Evolutionary conservation across 2,113 vertebrate genomes (phyloP).

Genomic region (Micronisus gabar): DNA sequence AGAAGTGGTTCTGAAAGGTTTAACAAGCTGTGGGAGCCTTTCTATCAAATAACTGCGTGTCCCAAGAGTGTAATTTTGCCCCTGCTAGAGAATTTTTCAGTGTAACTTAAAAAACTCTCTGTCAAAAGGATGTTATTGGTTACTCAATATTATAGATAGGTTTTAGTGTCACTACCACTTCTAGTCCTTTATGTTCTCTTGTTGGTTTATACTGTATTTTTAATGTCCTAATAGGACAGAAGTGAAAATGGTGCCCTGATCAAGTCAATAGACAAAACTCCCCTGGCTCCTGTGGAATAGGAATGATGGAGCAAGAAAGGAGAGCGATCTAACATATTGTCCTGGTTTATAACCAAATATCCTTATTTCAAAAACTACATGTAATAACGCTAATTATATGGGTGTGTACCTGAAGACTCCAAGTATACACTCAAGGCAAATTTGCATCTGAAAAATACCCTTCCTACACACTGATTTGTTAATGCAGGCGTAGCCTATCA

Average conservation of each 20-base stretch:
- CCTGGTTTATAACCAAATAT: background rate
- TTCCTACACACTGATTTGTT: background rate
- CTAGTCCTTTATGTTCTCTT: background rate
- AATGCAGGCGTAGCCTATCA: background rate
- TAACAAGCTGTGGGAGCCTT: conserved; percentile 5
- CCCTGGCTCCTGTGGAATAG: background rate
- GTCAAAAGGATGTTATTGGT: background rate
- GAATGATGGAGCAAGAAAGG: background rate
- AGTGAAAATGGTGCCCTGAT: background rate
- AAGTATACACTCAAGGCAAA: background rate
- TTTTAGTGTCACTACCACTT: background rate
- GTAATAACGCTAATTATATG: background rate
- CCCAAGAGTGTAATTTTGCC: background rate
- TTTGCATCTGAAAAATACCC: background rate
- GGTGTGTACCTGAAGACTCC: background rate
- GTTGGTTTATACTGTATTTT: background rate
- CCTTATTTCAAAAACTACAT: background rate
- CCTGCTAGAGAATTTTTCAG: background rate
- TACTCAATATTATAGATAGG: background rate
- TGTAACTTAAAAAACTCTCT: background rate
- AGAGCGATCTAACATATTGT: background rate
- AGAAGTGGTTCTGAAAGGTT: conserved; percentile 23
- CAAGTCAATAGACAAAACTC: background rate
- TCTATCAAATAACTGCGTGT: background rate
- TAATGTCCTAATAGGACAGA: background rate